phyloP scores from a whole-genome alignment of 1,140 invertebrate genomes.

The Pararge aegeria region DNA sequence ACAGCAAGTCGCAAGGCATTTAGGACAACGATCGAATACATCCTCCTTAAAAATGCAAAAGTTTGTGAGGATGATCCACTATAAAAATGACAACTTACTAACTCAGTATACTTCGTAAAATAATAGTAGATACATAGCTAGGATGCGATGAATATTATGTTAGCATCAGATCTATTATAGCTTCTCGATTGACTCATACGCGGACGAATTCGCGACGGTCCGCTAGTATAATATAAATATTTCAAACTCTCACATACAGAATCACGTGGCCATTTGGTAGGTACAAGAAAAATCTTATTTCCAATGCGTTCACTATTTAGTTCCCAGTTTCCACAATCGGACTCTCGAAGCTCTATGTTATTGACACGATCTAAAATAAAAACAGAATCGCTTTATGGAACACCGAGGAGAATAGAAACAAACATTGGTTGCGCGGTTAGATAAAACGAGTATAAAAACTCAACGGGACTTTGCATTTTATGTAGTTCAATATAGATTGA shows the following conservation, averaged over 20 bases:
- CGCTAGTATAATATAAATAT: neutral
- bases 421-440: conserved; percentile 3
- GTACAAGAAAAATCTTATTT: neutral
- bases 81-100: too few relatives aligned
- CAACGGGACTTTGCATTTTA: neutral
- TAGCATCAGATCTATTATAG: too few relatives aligned
- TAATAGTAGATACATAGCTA: too few relatives aligned
- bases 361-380: conserved; percentile 12
- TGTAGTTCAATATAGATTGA: neutral
- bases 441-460: conserved; percentile 2
- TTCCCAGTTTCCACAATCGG: conserved; percentile 3
- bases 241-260: neutral
- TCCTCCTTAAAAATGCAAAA: too few relatives aligned
- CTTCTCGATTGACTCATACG: too few relatives aligned
- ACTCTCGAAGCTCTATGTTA: conserved; percentile 1
- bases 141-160: too few relatives aligned
- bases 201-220: too few relatives aligned
- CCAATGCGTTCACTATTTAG: neutral
- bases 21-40: too few relatives aligned
- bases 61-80: too few relatives aligned
- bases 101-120: too few relatives aligned
- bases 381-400: conserved; percentile 1
- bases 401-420: conserved; percentile 7
- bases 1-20: too few relatives aligned
- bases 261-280: neutral